Base-by-base conservation (phyloP, 53 echinoderm and acorn worm species). In the Stichopus horrens region DNA sequence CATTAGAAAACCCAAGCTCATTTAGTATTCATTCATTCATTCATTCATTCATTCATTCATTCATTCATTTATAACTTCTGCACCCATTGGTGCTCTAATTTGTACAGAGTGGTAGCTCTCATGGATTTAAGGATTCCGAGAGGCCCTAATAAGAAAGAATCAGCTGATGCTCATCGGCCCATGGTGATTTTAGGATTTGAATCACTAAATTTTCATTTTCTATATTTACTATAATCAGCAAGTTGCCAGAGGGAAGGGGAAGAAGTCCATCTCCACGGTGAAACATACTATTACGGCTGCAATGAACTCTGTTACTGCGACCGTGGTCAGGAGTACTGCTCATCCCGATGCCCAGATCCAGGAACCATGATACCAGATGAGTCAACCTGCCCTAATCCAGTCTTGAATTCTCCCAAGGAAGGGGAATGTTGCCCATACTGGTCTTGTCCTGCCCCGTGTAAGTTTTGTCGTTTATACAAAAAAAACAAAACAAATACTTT, bases 401-500 rank as follows among this genome's bases (percentile, higher is more conserved):
- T 77, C 16, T 81, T 98, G 52, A 89, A 94, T 23, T 65, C 87
- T 14, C 95, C 98, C 9, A 91, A 95, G 4, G 92, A 96, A 23
- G 98, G 98, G 5, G 98, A 98, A 56, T 97, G 97, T 77, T 97
- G 97, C 74, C 94, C 95, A 10, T 92, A 88, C 73, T 97, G 95
- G 95, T 89, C 95, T 6, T 98, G 98, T 52, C 98, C 95, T 16
- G 91, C 98, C 10, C 98, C 95, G 21, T 92, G 98, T 98, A 55
- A 98, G 95, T 92, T 37, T 37, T 37, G 37, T 37, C 2, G 0
- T 22, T 68, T 6, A 37, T 37, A 37, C 37, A 37, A 37, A 37
- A 37, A 37, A 37, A 37, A 37, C 37, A 37, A 37, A 37, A 37
- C 0, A 37, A 37, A 37, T 37, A 37, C 37, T 37, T 37, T 37